These are phyloP conservation scores for Mesembrinibis cayennensis DNA, from an alignment of 2,113 vertebrate species.

Conservation along the genomic window DNA sequence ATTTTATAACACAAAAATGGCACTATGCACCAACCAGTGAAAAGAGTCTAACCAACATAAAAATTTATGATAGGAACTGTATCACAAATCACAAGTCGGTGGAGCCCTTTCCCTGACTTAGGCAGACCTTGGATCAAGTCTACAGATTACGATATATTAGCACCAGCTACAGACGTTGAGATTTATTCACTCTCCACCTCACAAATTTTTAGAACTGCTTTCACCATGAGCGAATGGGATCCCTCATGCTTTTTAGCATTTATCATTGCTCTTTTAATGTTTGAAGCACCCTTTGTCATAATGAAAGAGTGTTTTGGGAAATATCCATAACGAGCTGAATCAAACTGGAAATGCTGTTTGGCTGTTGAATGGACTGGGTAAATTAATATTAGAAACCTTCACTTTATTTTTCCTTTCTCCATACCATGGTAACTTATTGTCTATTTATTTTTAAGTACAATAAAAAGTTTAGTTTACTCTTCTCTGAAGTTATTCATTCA, in stretches of 20 bases:
- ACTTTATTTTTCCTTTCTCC: constrained; percentile 3
- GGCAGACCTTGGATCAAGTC: neutral
- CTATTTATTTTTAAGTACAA: neutral
- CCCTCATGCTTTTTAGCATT: neutral
- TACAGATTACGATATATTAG: neutral
- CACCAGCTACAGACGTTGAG: neutral
- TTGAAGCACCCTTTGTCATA: neutral
- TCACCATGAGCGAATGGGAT: neutral
- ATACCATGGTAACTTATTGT: neutral
- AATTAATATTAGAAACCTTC: neutral
- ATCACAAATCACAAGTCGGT: fast-evolving
- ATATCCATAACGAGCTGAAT: neutral
- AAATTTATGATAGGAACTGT: neutral
- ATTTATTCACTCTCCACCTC: neutral
- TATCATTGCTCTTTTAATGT: neutral
- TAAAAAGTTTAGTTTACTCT: neutral
- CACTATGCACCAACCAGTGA: neutral
- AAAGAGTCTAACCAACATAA: neutral
- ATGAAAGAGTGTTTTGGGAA: neutral
- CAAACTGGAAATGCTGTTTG: neutral
- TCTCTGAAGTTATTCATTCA: neutral
- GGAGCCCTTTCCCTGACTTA: neutral
- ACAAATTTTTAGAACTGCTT: neutral
- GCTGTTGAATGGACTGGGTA: neutral
- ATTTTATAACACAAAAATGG: neutral